A percentile compares a stretch with the other conserved stretches of the same genome.
phyloP scores from a whole-genome alignment of 2,113 vertebrate genomes.

The Diglossa brunneiventris region DNA sequence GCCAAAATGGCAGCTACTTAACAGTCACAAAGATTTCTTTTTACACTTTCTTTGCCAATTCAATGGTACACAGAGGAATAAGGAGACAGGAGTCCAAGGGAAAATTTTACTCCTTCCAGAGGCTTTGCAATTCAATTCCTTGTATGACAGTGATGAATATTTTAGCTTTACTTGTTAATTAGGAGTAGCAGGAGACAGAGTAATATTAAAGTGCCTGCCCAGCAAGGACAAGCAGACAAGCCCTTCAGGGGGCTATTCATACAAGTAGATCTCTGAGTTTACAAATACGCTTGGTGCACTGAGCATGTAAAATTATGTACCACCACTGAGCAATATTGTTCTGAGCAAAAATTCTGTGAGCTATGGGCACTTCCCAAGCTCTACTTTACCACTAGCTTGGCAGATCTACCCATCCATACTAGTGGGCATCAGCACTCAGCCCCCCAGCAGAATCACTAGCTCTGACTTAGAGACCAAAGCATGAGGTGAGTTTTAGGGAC shows the following conservation, averaged over 20 bases:
- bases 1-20: background rate
- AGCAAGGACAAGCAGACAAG: background rate
- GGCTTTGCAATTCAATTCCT: background rate
- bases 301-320: background rate
- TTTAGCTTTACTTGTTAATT: background rate
- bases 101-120: background rate
- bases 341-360: background rate
- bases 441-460: background rate
- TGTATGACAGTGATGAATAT: background rate
- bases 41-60: background rate
- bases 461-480: background rate
- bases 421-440: rapidly evolving
- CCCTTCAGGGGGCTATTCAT: background rate
- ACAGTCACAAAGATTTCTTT: background rate
- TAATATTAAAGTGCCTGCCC: background rate
- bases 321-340: background rate
- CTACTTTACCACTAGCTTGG: background rate
- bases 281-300: too few relatives aligned
- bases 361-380: background rate
- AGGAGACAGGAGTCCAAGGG: background rate
- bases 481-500: background rate
- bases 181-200: background rate
- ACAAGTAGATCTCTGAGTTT: background rate
- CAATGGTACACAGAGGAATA: background rate
- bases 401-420: background rate